Conservation (phyloP, 2,797 vertebrate genomes). For the Xiphophorus birchmanni region DNA sequence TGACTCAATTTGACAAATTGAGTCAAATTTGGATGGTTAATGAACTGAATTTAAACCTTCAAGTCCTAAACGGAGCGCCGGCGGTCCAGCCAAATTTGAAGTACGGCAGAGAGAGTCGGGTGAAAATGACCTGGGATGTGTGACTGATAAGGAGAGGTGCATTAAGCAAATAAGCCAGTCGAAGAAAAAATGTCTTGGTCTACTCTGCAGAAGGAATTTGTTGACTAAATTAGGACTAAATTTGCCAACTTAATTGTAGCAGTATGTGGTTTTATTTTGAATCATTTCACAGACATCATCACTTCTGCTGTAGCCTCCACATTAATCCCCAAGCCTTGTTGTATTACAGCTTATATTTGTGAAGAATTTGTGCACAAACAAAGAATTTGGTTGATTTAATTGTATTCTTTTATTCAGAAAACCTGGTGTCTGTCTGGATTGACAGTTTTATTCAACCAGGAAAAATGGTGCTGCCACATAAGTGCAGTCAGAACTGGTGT, state of each 20-base stretch:
- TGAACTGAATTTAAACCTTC: not conserved
- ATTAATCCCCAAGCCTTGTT: not conserved
- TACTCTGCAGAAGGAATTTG: not conserved
- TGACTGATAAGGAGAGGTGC: too few relatives aligned
- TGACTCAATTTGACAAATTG: too few relatives aligned
- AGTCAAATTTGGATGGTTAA: not conserved
- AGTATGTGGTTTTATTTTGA: not conserved
- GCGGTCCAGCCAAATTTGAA: too few relatives aligned
- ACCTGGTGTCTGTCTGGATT: not conserved
- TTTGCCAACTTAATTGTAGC: not conserved
- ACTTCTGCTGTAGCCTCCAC: not conserved
- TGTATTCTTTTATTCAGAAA: not conserved
- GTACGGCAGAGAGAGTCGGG: too few relatives aligned
- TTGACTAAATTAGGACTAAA: not conserved
- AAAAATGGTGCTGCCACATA: not conserved
- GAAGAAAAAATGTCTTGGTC: not conserved
- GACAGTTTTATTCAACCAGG: not conserved
- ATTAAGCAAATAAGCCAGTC: not conserved
- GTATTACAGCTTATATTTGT: not conserved
- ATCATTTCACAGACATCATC: not conserved
- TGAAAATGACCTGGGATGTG: too few relatives aligned
- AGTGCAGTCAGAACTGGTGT: not conserved
- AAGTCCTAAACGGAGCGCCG: too few relatives aligned
- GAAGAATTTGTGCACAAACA: not conserved
- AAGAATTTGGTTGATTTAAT: not conserved